Base-by-base conservation (phyloP, 2,888 invertebrate species). In the Timandra comae region DNA sequence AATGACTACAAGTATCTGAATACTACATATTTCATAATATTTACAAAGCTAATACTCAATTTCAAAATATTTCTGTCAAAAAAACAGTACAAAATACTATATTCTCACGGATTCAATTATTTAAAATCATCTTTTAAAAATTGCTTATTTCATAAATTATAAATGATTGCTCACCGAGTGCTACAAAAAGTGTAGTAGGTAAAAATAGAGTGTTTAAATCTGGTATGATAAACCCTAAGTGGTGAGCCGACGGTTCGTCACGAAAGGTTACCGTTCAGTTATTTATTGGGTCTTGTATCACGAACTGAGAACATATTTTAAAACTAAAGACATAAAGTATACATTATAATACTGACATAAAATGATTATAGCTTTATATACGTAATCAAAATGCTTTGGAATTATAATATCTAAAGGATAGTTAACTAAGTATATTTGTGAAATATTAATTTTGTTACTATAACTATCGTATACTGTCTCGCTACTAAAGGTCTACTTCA, bases 211-310 rank as follows among this genome's bases (percentile, higher is more conserved):
- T 46, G 43, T 46, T 52, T 49, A 55, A 52, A 58, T 50, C 50
- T 46, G 46, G 33, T 43, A 40, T 56, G 62, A 68, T 66, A 66
- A 63, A 57, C 48, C 50, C 50, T 57, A 63, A 64, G 66, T 69
- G 69, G 64, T 44, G 52, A 57, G 53, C 56, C 49, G 56, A 41
- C 36, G 42, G 54, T 43, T 62, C 61, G 56, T 69, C 69, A 67
- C 66, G 65, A 68, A 64, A 68, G 70, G 68, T 69, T 62, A 67
- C 55, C 47, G 41, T 49, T 49, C 41, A 43, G 55, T 64, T 65
- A 63, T 66, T 69, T 65, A 67, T 69, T 46, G 57, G 32, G 35
- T 30, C 38, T 42, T 27, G 43, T 46, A 56, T 64, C 67, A 65
- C 66, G 67, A 64, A 47, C 51, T 35, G 40, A 42, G 43, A 45